Evolutionary conservation across 2,113 vertebrate genomes (phyloP).

Genomic region (Chauna torquata): DNA sequence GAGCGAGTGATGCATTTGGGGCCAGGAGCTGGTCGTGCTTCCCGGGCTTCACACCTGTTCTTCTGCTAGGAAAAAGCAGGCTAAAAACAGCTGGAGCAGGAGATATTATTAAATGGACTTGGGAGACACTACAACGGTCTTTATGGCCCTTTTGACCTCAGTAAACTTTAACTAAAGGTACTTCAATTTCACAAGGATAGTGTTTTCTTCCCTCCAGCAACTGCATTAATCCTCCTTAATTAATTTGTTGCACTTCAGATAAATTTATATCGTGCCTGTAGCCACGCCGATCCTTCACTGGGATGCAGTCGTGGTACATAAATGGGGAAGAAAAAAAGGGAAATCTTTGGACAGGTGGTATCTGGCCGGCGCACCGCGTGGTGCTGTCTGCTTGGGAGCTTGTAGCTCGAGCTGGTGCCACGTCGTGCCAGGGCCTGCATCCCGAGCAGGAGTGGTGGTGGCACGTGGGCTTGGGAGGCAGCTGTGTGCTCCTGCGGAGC

Average conservation of each 20-base stretch:
- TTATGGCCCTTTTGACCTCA: not conserved
- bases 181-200: not conserved
- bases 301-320: not conserved
- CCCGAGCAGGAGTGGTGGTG: not conserved
- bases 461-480: accelerated
- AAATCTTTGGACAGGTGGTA: not conserved
- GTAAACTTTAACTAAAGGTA: not conserved
- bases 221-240: not conserved
- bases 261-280: not conserved
- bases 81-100: not conserved
- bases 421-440: not conserved
- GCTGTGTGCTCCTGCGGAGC: not conserved
- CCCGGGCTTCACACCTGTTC: not conserved
- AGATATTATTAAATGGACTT: not conserved
- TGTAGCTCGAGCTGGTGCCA: not conserved
- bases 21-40: not conserved
- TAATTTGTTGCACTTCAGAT: not conserved
- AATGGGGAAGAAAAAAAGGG: not conserved
- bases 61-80: not conserved
- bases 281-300: not conserved
- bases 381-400: not conserved
- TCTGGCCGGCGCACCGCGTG: accelerated
- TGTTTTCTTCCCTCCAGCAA: not conserved
- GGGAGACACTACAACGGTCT: not conserved
- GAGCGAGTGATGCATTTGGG: not conserved